Percentiles rank a stretch among this genome's conserved stretches.
Conservation (phyloP, 2,797 vertebrate species). For the Todus mexicanus region DNA sequence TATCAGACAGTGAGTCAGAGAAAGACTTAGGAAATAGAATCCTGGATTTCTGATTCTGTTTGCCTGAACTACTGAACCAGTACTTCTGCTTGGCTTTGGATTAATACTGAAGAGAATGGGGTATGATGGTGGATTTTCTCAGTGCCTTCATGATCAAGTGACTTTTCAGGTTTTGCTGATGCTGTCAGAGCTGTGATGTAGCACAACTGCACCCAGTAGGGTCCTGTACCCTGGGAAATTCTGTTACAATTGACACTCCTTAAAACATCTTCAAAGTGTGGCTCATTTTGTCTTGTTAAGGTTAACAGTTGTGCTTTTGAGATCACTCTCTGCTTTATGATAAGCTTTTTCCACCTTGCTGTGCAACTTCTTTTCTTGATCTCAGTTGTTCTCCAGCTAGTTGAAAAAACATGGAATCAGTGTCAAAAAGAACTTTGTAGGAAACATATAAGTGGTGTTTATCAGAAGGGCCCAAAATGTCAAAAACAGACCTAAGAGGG, state of each 20-base stretch:
- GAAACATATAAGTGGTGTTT: neutral
- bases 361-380: conserved; percentile 79
- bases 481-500: neutral
- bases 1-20: conserved; percentile 55
- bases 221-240: neutral
- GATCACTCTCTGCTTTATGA: conserved; percentile 74
- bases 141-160: neutral
- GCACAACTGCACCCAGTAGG: neutral
- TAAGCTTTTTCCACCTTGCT: conserved; percentile 75
- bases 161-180: neutral
- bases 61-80: neutral
- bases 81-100: neutral
- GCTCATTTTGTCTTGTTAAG: conserved; percentile 74
- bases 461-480: neutral
- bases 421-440: neutral
- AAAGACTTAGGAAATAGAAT: neutral
- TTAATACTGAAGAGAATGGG: neutral
- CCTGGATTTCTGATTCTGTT: neutral
- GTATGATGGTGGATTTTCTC: neutral
- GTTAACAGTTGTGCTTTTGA: conserved; percentile 75
- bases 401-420: neutral
- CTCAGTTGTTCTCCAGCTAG: conserved; percentile 74
- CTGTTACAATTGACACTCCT: conserved; percentile 31
- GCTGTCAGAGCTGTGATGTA: neutral
- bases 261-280: conserved; percentile 74